These are phyloP conservation scores for Calonectris borealis DNA, from an alignment of 2,113 vertebrate species.

Conservation along the genomic window DNA sequence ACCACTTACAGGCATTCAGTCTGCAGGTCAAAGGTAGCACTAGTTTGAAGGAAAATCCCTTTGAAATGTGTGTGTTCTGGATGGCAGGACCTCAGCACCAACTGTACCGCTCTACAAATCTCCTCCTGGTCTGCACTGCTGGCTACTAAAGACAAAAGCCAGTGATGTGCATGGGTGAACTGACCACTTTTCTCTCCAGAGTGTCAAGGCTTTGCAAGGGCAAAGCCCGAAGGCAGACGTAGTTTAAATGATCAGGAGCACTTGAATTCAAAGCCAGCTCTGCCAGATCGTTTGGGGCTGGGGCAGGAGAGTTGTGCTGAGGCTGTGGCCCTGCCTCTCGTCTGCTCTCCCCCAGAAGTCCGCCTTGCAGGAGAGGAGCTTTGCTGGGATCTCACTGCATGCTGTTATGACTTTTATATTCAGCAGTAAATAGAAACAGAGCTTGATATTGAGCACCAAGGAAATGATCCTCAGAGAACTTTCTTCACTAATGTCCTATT, in stretches of 20 bases:
- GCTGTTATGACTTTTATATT: neutral
- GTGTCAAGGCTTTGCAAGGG: neutral
- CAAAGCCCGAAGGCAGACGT: neutral
- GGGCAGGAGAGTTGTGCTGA: neutral
- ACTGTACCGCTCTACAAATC: accelerated
- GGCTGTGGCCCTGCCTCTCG: neutral
- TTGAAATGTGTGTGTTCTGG: neutral
- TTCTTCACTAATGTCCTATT: neutral
- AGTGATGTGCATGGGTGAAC: neutral
- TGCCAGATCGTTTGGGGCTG: neutral
- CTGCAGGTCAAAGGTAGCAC: neutral
- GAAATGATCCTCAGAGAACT: neutral
- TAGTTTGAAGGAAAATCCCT: neutral
- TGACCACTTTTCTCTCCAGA: accelerated
- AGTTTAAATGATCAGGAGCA: neutral
- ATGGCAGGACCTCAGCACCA: neutral
- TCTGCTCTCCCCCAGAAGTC: no score
- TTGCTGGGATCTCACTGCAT: neutral
- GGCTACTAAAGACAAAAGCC: neutral
- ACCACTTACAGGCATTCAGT: accelerated
- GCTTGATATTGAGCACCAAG: neutral
- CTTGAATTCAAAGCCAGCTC: no score
- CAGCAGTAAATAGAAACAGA: neutral
- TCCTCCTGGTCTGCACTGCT: neutral
- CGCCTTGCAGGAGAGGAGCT: neutral